These are phyloP conservation scores for Melanargia galathea DNA, from an alignment of 2,888 invertebrate genomes.

Conservation along the genomic window DNA sequence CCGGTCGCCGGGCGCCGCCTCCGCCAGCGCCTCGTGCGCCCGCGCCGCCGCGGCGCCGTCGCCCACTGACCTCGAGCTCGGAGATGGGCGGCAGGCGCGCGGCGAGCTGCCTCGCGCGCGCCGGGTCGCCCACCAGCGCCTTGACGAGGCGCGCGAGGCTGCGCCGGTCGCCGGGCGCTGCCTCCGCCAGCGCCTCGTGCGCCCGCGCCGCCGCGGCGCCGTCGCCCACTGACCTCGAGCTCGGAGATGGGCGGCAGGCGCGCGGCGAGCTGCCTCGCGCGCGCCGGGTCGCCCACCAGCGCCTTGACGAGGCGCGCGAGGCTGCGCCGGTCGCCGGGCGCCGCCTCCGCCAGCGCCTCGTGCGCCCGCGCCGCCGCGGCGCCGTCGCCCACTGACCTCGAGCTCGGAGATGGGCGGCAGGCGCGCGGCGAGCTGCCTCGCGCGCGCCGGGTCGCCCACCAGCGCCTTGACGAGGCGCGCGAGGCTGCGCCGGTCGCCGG, in stretches of 20 bases:
- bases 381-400: conserved; percentile 88
- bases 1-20: conserved; percentile 88
- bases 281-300: conserved; percentile 90
- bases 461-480: conserved; percentile 97
- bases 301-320: conserved; percentile 96
- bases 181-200: conserved; percentile 85
- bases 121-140: conserved; percentile 92
- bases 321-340: conserved; percentile 89
- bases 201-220: conserved; percentile 90
- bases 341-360: conserved; percentile 85
- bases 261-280: conserved; percentile 85
- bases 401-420: conserved; percentile 66
- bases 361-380: conserved; percentile 90
- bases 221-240: too few relatives aligned
- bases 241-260: conserved; percentile 62
- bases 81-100: conserved; percentile 61
- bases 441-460: conserved; percentile 90
- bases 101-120: conserved; percentile 86
- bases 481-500: conserved; percentile 88
- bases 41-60: conserved; percentile 89
- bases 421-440: conserved; percentile 82
- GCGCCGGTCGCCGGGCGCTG: conserved; percentile 89
- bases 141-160: conserved; percentile 95
- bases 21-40: conserved; percentile 87
- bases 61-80: too few relatives aligned